These are phyloP conservation scores for Salvator merianae DNA, from an alignment of 2,113 vertebrate species.

Conservation along the genomic window DNA sequence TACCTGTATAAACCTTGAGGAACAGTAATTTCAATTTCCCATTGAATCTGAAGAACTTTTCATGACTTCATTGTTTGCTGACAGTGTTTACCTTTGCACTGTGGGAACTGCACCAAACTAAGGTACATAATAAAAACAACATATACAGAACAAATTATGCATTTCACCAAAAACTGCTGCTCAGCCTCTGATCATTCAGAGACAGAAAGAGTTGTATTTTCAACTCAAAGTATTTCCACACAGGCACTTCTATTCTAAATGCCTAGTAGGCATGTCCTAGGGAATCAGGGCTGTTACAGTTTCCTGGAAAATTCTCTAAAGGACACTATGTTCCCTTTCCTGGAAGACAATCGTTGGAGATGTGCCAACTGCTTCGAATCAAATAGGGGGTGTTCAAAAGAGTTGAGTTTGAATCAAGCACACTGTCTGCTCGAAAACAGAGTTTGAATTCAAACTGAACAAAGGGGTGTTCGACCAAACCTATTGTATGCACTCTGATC, in stretches of 20 bases:
- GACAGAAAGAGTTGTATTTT: not conserved
- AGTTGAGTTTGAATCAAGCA: too few species aligned
- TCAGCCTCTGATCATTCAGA: not conserved
- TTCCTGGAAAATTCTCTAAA: not conserved
- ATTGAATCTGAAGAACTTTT: constrained; percentile 46
- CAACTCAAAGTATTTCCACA: not conserved
- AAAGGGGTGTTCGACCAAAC: too few species aligned
- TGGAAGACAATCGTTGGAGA: too few species aligned
- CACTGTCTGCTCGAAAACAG: too few species aligned
- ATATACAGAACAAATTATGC: not conserved
- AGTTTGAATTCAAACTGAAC: too few species aligned
- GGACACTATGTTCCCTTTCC: not conserved
- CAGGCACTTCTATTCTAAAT: not conserved
- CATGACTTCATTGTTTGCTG: not conserved
- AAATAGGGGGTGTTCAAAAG: too few species aligned
- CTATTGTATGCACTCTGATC: too few species aligned
- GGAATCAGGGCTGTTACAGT: not conserved
- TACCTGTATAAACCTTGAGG: constrained; percentile 40
- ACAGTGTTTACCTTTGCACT: not conserved
- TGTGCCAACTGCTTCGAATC: too few species aligned
- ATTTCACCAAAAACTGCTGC: not conserved
- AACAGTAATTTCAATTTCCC: constrained; percentile 30
- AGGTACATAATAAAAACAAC: not conserved
- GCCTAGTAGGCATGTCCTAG: too few species aligned
- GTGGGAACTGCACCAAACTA: not conserved